A percentile compares a stretch with the other conserved stretches of the same genome.
These are phyloP conservation scores for Neocrepidodera transversa DNA, from an alignment of 2,888 invertebrate genomes.

Conservation along the genomic window DNA sequence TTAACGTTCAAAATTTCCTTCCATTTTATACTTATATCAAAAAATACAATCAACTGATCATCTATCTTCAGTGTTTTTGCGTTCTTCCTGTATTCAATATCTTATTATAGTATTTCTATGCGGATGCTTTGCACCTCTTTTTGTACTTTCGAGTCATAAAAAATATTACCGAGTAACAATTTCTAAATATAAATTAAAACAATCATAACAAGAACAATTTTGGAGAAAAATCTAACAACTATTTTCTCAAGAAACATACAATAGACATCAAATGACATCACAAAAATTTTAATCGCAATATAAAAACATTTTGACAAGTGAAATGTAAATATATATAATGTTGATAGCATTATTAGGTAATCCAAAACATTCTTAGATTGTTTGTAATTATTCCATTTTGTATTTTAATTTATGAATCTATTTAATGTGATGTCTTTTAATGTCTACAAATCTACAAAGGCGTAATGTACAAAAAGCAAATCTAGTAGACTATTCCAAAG, in stretches of 20 bases:
- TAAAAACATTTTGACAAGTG: neutral
- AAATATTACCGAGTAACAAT: constrained; percentile 53
- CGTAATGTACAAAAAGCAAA: constrained; percentile 44
- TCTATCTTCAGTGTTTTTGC: constrained; percentile 8
- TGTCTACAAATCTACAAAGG: constrained; percentile 33
- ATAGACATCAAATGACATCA: constrained; percentile 5
- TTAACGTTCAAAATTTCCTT: too few relatives aligned
- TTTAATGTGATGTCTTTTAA: neutral
- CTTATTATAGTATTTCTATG: constrained; percentile 24
- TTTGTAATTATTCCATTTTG: too few relatives aligned
- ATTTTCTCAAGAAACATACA: constrained; percentile 43
- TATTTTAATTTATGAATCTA: too few relatives aligned
- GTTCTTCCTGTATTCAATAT: constrained; percentile 8
- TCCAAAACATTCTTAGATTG: too few relatives aligned
- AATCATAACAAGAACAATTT: constrained; percentile 58
- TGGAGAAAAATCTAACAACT: constrained; percentile 49
- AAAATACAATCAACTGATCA: too few relatives aligned
- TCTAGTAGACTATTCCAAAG: neutral
- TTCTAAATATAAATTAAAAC: constrained; percentile 54
- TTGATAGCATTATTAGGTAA: too few relatives aligned
- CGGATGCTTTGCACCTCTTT: constrained; percentile 52
- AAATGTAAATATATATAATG: neutral
- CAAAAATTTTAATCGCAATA: neutral
- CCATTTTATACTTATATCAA: too few relatives aligned
- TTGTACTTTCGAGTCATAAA: constrained; percentile 58